Base-by-base conservation (phyloP, 2,113 vertebrate genomes). In the Oreochromis niloticus region DNA sequence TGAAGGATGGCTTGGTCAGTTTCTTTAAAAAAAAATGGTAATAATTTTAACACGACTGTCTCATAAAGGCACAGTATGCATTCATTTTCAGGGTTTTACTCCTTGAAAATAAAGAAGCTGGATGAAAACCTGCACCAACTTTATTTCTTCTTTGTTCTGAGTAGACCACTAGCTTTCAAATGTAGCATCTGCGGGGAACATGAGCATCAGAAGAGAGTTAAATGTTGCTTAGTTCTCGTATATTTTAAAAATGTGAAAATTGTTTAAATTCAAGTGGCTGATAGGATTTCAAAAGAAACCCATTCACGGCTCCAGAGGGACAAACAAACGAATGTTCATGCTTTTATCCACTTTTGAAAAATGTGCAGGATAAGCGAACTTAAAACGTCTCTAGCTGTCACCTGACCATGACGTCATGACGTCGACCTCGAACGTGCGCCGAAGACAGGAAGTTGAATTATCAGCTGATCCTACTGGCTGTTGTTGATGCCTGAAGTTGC, bases 381-480 rank as follows among this genome's bases (percentile, higher is more conserved):
- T 46, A 7, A 46, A 73, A 27, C 22, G 41, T 17, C 24, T 75
- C 71, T 48, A 30, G 71, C 16, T 30, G 66, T 66, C 81, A 63
- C 78, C 85, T 91, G 89, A 85, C 56, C 16, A 1, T 12, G 50
- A 91, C 91, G 91, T 90, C 87, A 89, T 71, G 50, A 24, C 89
- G 91, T 57, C 22, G 7, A 17, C 52, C 2, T 2, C 6, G 16
- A 27, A 16, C 41, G 46, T 87, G 24, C 30, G 66, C 48, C 54
- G 50, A 30, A 85, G 78, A 94, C 90, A 85, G 96, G 97, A 97
- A 96, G 95, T 95, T 19, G 94, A 93, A 85, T 66, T 55, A 96
- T 96, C 97, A 97, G 97, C 96, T 97, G 97, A 96, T 96, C 68
- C 85, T 57, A 91, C 88, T 95, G 96, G 92, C 86, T 95, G 95